These are phyloP conservation scores for Todiramphus chloris DNA, from an alignment of 2,113 vertebrate species.

Conservation along the genomic window DNA sequence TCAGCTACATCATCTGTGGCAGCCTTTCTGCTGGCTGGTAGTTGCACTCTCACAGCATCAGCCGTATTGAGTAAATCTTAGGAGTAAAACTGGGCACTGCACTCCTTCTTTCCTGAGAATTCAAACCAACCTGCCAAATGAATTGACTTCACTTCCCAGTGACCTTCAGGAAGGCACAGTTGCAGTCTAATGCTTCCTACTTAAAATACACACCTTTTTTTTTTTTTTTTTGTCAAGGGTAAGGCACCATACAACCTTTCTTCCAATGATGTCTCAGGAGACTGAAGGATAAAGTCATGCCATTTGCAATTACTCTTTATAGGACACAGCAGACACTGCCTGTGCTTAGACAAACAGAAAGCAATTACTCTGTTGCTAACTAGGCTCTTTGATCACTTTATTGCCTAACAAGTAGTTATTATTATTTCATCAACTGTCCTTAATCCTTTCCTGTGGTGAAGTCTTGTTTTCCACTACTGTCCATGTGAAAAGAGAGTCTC, in stretches of 20 bases:
- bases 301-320: background rate
- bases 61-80: background rate
- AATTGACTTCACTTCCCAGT: background rate
- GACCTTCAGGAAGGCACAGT: background rate
- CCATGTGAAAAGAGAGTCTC: background rate
- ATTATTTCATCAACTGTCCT: background rate
- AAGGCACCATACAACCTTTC: background rate
- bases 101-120: background rate
- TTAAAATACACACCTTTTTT: accelerated
- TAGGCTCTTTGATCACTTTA: background rate
- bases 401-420: background rate
- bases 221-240: background rate
- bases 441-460: background rate
- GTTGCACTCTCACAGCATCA: background rate
- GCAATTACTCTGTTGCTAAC: background rate
- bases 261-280: background rate
- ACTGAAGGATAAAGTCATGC: background rate
- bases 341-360: background rate
- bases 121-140: background rate
- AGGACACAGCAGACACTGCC: background rate
- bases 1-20: background rate
- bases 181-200: background rate
- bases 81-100: background rate
- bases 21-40: background rate
- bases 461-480: background rate